Percentiles rank a stretch among this genome's conserved stretches.
Conservation (phyloP, 2,113 vertebrate genomes). For the Myrmecophaga tridactyla region DNA sequence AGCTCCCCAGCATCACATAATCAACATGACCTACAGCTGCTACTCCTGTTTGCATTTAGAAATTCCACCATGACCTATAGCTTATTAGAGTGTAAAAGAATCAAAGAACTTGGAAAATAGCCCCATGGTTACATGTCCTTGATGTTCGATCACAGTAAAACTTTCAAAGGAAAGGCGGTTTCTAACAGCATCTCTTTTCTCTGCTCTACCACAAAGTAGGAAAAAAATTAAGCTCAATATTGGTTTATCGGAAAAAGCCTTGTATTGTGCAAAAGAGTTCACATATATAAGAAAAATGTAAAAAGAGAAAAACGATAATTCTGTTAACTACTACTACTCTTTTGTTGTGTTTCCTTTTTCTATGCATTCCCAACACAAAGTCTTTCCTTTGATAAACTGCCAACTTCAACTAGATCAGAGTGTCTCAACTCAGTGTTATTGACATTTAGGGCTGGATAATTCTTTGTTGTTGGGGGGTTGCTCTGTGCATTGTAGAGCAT, state of each 20-base stretch:
- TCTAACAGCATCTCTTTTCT: not conserved
- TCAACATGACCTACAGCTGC: not conserved
- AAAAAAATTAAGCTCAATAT: not conserved
- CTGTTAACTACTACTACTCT: not conserved
- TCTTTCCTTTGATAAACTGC: conserved; percentile 1
- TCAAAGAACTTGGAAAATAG: not conserved
- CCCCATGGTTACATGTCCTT: not conserved
- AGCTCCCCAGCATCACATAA: not conserved
- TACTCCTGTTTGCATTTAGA: not conserved
- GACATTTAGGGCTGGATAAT: not conserved
- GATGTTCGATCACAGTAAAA: not conserved
- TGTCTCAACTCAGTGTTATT: not conserved
- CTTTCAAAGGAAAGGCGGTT: not conserved
- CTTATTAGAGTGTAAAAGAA: not conserved
- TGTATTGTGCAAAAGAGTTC: not conserved
- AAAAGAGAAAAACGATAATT: not conserved
- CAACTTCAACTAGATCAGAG: not conserved
- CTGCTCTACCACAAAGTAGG: not conserved
- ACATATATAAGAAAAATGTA: not conserved
- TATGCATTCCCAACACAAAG: not conserved
- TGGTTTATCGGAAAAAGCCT: not conserved
- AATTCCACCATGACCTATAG: not conserved
- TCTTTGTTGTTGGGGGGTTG: not conserved
- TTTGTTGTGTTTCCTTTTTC: not conserved
- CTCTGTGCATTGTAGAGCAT: not conserved